These are phyloP conservation scores for Antheraea yamamai DNA, from an alignment of 2,888 invertebrate species.

Conservation along the genomic window DNA sequence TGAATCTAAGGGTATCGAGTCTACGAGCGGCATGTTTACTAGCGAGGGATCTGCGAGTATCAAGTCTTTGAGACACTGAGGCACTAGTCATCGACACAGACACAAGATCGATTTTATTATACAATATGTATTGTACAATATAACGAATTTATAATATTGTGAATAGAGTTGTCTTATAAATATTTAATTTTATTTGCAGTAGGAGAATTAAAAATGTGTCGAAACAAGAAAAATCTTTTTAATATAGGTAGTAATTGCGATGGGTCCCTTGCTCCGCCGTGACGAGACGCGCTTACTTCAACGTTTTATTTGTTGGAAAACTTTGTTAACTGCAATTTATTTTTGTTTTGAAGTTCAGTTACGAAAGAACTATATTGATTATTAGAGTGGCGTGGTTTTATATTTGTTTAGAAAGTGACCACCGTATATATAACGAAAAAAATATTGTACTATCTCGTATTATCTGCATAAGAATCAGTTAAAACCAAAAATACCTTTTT, in stretches of 20 bases:
- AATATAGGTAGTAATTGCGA: neutral
- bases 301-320: conserved; percentile 3
- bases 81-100: too few relatives aligned
- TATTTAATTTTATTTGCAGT: too few relatives aligned
- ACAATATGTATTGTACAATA: too few relatives aligned
- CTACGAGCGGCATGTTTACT: too few relatives aligned
- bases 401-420: neutral
- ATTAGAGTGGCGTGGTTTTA: neutral
- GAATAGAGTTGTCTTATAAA: too few relatives aligned
- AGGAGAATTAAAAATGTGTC: conserved; percentile 1
- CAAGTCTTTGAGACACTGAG: too few relatives aligned
- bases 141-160: too few relatives aligned
- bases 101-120: too few relatives aligned
- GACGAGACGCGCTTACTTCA: neutral
- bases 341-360: neutral
- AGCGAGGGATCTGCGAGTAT: too few relatives aligned
- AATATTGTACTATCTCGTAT: neutral
- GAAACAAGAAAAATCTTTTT: neutral
- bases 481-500: neutral
- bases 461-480: neutral
- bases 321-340: neutral
- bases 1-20: too few relatives aligned
- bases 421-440: neutral
- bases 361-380: neutral
- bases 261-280: neutral